A percentile compares a stretch with the other conserved stretches of the same genome.
Conservation (phyloP, 2,888 invertebrate species). For the Tachina lurida region DNA sequence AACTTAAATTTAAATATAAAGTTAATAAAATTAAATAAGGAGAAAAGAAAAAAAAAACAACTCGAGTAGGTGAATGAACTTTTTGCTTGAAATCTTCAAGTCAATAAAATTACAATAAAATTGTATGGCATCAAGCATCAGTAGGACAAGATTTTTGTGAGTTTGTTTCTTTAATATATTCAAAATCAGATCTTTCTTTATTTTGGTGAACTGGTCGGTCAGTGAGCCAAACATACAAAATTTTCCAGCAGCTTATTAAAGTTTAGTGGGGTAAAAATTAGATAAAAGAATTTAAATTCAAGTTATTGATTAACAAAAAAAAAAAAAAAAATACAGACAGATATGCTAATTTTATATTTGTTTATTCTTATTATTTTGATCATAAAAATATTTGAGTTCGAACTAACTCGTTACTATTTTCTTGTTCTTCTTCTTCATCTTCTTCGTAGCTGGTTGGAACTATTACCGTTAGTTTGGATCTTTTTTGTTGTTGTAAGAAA, state of each 20-base stretch:
- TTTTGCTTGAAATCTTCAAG: background rate
- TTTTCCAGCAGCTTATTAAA: background rate
- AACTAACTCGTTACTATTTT: background rate
- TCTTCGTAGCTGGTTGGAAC: background rate
- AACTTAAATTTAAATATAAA: slow-evolving; percentile 2
- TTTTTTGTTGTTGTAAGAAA: background rate
- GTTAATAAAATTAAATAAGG: slow-evolving; percentile 17
- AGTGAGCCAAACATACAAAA: background rate
- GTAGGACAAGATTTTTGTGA: slow-evolving; percentile 9
- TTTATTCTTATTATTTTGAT: background rate
- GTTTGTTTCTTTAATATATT: slow-evolving; percentile 13
- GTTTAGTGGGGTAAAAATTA: background rate
- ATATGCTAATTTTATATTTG: background rate
- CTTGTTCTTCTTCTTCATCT: background rate
- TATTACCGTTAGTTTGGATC: background rate
- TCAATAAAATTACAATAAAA: slow-evolving; percentile 34
- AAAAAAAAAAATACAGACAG: background rate
- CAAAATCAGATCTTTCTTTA: background rate
- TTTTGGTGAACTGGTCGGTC: background rate
- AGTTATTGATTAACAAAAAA: background rate
- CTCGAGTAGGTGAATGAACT: slow-evolving; percentile 43
- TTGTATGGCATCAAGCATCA: background rate
- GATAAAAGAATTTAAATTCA: background rate
- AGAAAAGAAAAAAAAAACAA: background rate
- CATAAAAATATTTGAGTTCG: background rate